Evolutionary conservation across 2,797 vertebrate genomes (phyloP).

Genomic region (Propithecus perrieri): DNA sequence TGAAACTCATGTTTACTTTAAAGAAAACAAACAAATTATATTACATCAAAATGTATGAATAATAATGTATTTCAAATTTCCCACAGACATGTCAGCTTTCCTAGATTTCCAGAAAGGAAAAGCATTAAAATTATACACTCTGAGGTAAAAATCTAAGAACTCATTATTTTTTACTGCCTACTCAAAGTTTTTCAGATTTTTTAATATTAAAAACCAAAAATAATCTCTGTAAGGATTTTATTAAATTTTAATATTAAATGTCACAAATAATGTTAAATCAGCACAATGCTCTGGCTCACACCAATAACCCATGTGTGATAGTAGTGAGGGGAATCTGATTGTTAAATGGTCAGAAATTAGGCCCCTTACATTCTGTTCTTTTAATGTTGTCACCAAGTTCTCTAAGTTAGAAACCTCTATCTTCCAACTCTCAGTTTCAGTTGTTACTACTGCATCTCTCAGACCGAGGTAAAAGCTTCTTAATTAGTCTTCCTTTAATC

Average conservation of each 20-base stretch:
- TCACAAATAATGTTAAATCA: constrained; percentile 12
- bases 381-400: neutral
- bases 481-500: neutral
- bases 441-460: neutral
- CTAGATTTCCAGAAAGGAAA: neutral
- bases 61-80: neutral
- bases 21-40: constrained; percentile 14
- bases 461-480: neutral
- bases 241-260: constrained; percentile 4
- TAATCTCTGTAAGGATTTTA: neutral
- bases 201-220: constrained; percentile 9
- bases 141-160: neutral
- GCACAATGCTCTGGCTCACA: neutral
- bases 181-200: neutral
- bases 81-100: neutral
- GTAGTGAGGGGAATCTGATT: neutral
- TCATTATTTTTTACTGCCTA: constrained; percentile 13
- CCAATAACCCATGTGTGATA: neutral
- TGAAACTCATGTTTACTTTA: neutral
- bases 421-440: neutral
- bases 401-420: neutral
- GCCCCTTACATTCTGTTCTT: neutral
- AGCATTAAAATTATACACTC: neutral
- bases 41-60: constrained; percentile 20
- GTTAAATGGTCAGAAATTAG: neutral